phyloP scores from a whole-genome alignment of 2,113 vertebrate genomes.

The Antigone vipio region DNA sequence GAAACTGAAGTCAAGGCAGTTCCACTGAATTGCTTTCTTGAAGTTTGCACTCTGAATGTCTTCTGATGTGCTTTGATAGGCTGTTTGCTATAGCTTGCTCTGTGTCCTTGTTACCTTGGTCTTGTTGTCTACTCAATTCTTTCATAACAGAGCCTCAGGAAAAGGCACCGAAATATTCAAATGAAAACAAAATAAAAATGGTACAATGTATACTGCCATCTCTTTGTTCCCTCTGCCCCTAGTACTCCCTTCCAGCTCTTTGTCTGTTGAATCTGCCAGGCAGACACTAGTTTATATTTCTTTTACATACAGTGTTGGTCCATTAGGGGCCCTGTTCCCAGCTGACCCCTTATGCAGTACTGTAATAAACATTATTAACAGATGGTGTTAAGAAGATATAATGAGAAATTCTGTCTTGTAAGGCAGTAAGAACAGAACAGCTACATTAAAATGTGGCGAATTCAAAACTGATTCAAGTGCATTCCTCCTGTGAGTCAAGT shows the following conservation, averaged over 20 bases:
- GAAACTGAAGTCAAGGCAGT: neutral
- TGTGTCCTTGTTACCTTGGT: neutral
- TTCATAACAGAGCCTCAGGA: slow-evolving; percentile 28
- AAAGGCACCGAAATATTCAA: neutral
- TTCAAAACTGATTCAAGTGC: neutral
- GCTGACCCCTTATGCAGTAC: neutral
- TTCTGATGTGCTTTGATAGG: slow-evolving; percentile 2
- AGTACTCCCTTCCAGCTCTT: neutral
- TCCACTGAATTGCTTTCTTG: neutral
- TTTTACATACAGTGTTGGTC: neutral
- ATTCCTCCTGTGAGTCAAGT: neutral
- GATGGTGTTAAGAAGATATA: neutral
- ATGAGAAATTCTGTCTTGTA: neutral
- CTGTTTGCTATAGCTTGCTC: neutral
- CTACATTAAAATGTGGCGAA: neutral
- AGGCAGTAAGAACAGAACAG: neutral
- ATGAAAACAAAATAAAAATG: neutral
- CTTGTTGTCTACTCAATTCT: neutral
- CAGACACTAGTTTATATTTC: neutral
- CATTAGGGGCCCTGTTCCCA: neutral
- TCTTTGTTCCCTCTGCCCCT: neutral
- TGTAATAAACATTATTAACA: neutral
- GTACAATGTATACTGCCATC: neutral
- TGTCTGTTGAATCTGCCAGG: neutral
- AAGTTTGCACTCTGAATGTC: neutral